Evolutionary conservation across 2,113 vertebrate genomes (phyloP), one percentile per base, ranked within the genome.

Genomic region (Gavia stellata): DNA sequence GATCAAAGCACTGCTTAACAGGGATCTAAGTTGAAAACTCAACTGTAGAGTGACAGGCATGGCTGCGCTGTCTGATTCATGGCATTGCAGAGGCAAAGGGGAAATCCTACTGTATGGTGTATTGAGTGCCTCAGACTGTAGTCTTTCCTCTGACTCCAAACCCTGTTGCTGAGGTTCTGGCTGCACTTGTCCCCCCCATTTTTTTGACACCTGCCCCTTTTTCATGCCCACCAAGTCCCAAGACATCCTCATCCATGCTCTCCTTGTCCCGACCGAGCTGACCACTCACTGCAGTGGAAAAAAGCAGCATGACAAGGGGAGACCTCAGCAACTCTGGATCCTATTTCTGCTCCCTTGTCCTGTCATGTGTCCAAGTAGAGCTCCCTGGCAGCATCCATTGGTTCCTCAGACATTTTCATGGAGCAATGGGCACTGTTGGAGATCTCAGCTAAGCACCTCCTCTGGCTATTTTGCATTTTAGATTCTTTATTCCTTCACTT

Each of bases 151-250:
- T 21, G 59, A 78, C 33, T 44, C 18, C 50, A 74, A 53, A 19
- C 12, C 7, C 26, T 87, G 4, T 26, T 66, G 31, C 42, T n/a
- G 19, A 85, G 17, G 36, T 71, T 84, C 31, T 53, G 49, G 25
- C 11, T 61, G 15, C 8, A 14, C 9, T 47, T 73, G 3, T 29
- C 14, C 6, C 7, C 4, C 24, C 70, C 1, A 0, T 4, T 65
- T 74, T 87, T 88, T 66, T 45, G 25, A 40, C 29, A 74, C 21
- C 2, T 53, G 3, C 7, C 34, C 25, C 19, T 52, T 71, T 47
- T 14, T 65, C 10, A 66, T 18, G 26, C 44, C 50, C 10, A 40
- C 25, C 38, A 71, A 36, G 25, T 77, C 44, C 56, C 34, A 36
- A 40, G 55, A 34, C 11, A 28, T 38, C 40, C 6, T 73, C 42